phyloP scores from a whole-genome alignment of 2,888 invertebrate genomes.

The Ennomos quercinarius region DNA sequence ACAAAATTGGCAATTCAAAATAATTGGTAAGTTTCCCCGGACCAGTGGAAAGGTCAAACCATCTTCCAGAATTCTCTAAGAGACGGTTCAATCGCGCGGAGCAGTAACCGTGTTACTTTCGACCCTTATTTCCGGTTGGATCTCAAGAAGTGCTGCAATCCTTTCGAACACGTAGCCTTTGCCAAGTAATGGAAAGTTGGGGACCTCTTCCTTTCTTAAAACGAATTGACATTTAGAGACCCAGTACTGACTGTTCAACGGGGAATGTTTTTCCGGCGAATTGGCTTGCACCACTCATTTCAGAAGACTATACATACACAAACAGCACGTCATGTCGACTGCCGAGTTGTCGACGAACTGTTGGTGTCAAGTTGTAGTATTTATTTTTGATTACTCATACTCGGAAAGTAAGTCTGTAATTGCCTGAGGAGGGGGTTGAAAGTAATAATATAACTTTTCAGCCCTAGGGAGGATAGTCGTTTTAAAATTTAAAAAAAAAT shows the following conservation, averaged over 20 bases:
- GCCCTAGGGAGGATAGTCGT: too few relatives aligned
- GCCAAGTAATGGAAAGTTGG: constrained; percentile 30
- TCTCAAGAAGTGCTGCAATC: constrained; percentile 28
- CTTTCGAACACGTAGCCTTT: constrained; percentile 26
- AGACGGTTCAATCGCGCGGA: constrained; percentile 17
- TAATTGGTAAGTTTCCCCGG: constrained; percentile 33
- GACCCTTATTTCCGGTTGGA: constrained; percentile 36
- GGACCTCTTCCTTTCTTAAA: constrained; percentile 21
- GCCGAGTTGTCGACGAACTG: too few relatives aligned
- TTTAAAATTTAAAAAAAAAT: too few relatives aligned
- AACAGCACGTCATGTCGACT: too few relatives aligned
- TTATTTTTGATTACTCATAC: too few relatives aligned
- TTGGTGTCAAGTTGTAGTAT: too few relatives aligned
- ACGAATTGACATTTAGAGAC: constrained; percentile 24
- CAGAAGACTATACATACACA: too few relatives aligned
- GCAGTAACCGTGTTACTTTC: constrained; percentile 24
- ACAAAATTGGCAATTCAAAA: constrained; percentile 27
- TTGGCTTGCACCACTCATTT: background rate
- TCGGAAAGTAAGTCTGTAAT: too few relatives aligned
- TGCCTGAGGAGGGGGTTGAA: too few relatives aligned
- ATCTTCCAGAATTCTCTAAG: constrained; percentile 19
- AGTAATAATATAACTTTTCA: too few relatives aligned
- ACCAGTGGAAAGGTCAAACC: constrained; percentile 18
- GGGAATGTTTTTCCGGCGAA: constrained; percentile 10
- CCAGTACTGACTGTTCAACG: background rate